Conservation (phyloP, 2,797 vertebrate genomes). For the Chaenodraco wilsoni region DNA sequence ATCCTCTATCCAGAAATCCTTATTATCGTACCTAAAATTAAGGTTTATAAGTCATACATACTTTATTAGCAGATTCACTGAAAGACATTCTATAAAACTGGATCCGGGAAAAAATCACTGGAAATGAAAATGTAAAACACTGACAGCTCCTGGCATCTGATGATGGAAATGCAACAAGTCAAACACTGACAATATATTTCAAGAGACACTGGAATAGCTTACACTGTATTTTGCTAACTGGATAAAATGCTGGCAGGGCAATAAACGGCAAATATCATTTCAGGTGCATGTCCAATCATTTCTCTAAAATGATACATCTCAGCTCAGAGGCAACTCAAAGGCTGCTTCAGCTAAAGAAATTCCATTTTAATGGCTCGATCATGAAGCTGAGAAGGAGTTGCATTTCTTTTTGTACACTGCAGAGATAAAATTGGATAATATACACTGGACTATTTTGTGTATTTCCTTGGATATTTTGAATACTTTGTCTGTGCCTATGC, state of each 20-base stretch:
- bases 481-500: slow-evolving; percentile 36
- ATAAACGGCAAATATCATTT: slow-evolving; percentile 47
- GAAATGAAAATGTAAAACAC: slow-evolving; percentile 69
- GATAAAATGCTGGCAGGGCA: slow-evolving; percentile 62
- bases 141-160: slow-evolving; percentile 56
- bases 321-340: slow-evolving; percentile 31
- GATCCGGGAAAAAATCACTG: slow-evolving; percentile 69
- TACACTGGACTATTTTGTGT: slow-evolving; percentile 59
- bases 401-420: slow-evolving; percentile 29
- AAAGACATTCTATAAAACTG: slow-evolving; percentile 61
- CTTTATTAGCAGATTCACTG: slow-evolving; percentile 51
- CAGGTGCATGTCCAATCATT: slow-evolving; percentile 62
- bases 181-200: slow-evolving; percentile 73
- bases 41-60: slow-evolving; percentile 10
- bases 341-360: slow-evolving; percentile 17
- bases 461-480: slow-evolving; percentile 48
- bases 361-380: slow-evolving; percentile 42
- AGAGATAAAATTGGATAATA: slow-evolving; percentile 32
- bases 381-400: slow-evolving; percentile 31
- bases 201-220: slow-evolving; percentile 76
- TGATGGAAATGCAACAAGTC: slow-evolving; percentile 49
- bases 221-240: slow-evolving; percentile 70
- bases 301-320: slow-evolving; percentile 48
- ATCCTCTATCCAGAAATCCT: background rate
- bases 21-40: slow-evolving; percentile 3